These are phyloP conservation scores for Forpus xanthops DNA, from an alignment of 2,797 vertebrate genomes.

Conservation along the genomic window DNA sequence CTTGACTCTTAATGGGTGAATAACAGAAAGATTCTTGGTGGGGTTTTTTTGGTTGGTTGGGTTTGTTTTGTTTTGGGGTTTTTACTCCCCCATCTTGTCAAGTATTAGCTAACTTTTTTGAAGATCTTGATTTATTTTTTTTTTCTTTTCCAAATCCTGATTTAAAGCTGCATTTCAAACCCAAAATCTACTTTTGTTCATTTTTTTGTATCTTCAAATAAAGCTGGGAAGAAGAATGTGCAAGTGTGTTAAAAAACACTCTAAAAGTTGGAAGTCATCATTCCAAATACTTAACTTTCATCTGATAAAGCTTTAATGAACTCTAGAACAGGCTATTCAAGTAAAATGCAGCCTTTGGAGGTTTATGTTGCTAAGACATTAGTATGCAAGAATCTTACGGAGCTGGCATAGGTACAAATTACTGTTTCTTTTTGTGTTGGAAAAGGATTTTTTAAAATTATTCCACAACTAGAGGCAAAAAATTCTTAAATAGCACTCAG, in stretches of 20 bases:
- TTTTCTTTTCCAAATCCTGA: background rate
- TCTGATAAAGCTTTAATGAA: background rate
- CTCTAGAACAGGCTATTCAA: too few species aligned
- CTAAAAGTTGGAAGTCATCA: background rate
- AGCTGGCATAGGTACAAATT: background rate
- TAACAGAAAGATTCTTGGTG: background rate
- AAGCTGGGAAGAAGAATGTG: background rate
- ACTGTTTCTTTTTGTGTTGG: background rate
- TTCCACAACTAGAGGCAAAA: background rate
- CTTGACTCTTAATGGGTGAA: background rate
- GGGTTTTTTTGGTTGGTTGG: rapidly evolving
- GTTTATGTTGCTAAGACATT: background rate
- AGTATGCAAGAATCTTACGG: background rate
- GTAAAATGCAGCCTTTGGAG: background rate
- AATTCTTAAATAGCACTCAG: background rate
- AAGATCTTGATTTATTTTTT: background rate
- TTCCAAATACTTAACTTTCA: background rate
- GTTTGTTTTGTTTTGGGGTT: background rate
- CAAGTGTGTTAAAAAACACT: background rate
- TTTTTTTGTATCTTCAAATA: background rate
- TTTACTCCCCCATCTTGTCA: background rate
- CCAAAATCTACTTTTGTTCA: background rate
- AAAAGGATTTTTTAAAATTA: background rate
- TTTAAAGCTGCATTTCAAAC: background rate
- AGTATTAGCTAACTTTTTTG: background rate